Evolutionary conservation across 2,797 vertebrate genomes (phyloP), one percentile per base, ranked within the genome.

Genomic region (Lerista edwardsae): DNA sequence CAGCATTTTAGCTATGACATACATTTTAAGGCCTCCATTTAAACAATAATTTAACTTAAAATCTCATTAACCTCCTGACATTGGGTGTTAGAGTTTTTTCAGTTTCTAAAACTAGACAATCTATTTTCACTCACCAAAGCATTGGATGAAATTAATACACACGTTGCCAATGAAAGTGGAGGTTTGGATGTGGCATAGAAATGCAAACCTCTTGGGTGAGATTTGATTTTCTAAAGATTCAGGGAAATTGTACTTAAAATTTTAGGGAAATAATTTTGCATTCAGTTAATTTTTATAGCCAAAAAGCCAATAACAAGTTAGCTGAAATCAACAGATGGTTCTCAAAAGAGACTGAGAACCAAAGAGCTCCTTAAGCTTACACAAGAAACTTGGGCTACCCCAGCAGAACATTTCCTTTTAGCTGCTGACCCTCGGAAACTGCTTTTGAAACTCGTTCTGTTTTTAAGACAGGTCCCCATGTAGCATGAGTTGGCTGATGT

Each of bases 1-100:
- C 90, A 91, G 79, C 91, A 85, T 93, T 93, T 93, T 94, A 92
- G 81, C 93, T 19, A 10, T 88, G 80, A 86, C 93, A 88, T 90
- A 80, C 84, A 85, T 93, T 82, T 90, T 78, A 93, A 83, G 79
- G 76, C 91, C 87, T 89, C 84, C 88, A 88, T 91, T 90, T 91
- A 87, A 92, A 86, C 90, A 87, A 78, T 89, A 89, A 88, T 91
- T 92, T 88, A 93, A 87, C 90, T 91, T 92, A 88, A 81, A 88
- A 85, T 85, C 89, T 90, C 81, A 86, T 87, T 90, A 92, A 91
- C 94, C 91, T 92, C 78, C 34, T 88, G 77, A 84, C 83, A 84
- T 87, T 84, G 77, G 3, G 34, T 39, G 23, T 15, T 17, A 9
- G 29, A 25, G 31, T 44, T 77, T 80, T 87, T 75, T 75, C 47